Evolutionary conservation across 1,140 invertebrate species (phyloP), one percentile per base, ranked within the genome.

Genomic region (Platorchestia sp.): DNA sequence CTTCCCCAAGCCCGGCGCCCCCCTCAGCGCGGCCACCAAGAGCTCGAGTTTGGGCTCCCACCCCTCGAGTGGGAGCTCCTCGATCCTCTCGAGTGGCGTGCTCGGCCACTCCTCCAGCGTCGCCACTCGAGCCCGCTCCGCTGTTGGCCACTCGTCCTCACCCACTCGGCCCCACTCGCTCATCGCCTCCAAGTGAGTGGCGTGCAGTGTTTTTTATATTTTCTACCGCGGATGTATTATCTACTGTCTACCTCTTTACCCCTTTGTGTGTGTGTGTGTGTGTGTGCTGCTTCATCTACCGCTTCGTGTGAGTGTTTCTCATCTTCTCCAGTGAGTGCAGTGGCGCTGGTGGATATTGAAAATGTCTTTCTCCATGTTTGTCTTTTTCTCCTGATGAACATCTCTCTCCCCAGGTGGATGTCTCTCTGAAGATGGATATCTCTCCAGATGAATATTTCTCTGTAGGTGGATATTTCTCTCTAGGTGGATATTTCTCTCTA

Each of bases 131-230:
- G 91, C 91, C 43, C 91, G 91, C 95, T 96, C 27, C 6, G 86
- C 95, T 40, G 95, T 95, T 0, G 95, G 95, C 93, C 96, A 96
- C 59, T 96, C 96, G 41, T 96, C 96, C 5, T 96, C 96, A 44
- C 96, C 96, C 47, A 96, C 96, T 27, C 95, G 96, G 19, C 96
- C 96, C 86, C 95, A 96, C 95, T 96, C 95, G 53, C 95, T 96
- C 43, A 93, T 95, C 43, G 95, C 96, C 16, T 96, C 96, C 95
- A 96, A 96, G 96, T 96, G 95, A 51, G 96, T 45, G 51, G 14
- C 45, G 1, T 36, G 27, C 14, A n/a, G n/a, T n/a, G n/a, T n/a
- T n/a, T n/a, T n/a, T n/a, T n/a, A n/a, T n/a, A n/a, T n/a, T n/a
- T n/a, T n/a, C n/a, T n/a, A n/a, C n/a, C n/a, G n/a, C n/a, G n/a